These are phyloP conservation scores for Sinella curviseta DNA, from an alignment of 1,140 invertebrate species.

Conservation along the genomic window DNA sequence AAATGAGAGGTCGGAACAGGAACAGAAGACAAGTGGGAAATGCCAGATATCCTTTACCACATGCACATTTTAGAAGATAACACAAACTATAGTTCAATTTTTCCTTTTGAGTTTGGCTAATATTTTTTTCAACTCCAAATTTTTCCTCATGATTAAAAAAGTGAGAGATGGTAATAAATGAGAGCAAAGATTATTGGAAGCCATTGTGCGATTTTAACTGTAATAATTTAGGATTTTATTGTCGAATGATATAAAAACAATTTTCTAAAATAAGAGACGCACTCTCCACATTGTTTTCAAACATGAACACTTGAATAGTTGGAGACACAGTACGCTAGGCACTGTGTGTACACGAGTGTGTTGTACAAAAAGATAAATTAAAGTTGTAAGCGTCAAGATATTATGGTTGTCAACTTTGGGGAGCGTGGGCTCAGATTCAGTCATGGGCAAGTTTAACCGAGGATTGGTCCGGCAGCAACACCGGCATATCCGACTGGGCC, in stretches of 20 bases:
- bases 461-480: not conserved
- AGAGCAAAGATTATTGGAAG: not conserved
- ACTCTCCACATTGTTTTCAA: not conserved
- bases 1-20: not conserved
- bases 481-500: conserved; percentile 1
- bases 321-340: not conserved
- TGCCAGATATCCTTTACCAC: no score
- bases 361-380: not conserved
- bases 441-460: not conserved
- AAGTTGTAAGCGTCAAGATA: not conserved
- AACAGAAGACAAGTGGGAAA: no score
- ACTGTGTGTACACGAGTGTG: no score
- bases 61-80: not conserved
- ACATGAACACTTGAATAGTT: not conserved
- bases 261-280: not conserved
- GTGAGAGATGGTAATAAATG: not conserved
- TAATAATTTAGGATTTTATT: conserved; percentile 12
- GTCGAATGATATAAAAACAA: not conserved
- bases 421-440: not conserved
- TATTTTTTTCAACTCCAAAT: no score
- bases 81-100: no score
- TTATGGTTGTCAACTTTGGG: not conserved
- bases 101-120: no score
- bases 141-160: no score
- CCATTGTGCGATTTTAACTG: not conserved